phyloP scores from a whole-genome alignment of 1,140 invertebrate genomes.

The Rhyacophila brunnea region DNA sequence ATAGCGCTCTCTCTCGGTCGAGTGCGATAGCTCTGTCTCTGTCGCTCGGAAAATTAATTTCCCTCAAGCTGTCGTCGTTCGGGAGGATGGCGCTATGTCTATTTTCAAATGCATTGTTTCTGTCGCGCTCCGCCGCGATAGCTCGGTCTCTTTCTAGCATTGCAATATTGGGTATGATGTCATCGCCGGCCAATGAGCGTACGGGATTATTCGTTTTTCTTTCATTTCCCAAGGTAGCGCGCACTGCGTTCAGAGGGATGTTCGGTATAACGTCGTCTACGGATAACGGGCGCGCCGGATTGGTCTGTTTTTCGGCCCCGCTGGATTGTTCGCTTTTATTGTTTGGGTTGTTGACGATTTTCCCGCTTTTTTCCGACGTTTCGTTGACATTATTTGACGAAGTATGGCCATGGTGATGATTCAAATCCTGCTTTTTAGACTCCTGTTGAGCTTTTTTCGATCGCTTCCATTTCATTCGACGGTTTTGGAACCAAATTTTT shows the following conservation, averaged over 20 bases:
- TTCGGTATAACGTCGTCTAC: constrained; percentile 5
- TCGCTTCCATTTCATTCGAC: constrained; percentile 94
- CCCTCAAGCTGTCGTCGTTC: constrained; percentile 1
- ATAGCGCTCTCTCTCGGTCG: constrained; percentile 48
- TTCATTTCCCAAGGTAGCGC: too few species aligned
- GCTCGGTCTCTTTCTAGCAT: constrained; percentile 10
- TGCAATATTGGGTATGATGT: neutral
- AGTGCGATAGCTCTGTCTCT: constrained; percentile 53
- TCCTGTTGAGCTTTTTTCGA: constrained; percentile 92
- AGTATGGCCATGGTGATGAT: constrained; percentile 39
- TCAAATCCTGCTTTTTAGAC: constrained; percentile 51
- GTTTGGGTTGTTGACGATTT: constrained; percentile 1
- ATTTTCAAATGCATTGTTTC: constrained; percentile 33
- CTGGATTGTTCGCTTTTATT: constrained; percentile 11
- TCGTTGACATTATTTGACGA: constrained; percentile 40
- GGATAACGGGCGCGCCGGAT: constrained; percentile 4
- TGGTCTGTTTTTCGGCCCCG: neutral
- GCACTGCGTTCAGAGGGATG: constrained; percentile 3
- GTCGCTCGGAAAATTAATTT: constrained; percentile 38
- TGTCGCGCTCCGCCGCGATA: constrained; percentile 36
- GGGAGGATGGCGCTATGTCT: neutral
- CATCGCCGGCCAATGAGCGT: constrained; percentile 10
- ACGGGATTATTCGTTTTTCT: neutral
- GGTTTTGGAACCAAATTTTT: constrained; percentile 96
- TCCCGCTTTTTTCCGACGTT: constrained; percentile 34